A percentile compares a stretch with the other conserved stretches of the same genome.
Evolutionary conservation across 2,888 invertebrate species (phyloP).

Genomic region (Endotricha flammealis): DNA sequence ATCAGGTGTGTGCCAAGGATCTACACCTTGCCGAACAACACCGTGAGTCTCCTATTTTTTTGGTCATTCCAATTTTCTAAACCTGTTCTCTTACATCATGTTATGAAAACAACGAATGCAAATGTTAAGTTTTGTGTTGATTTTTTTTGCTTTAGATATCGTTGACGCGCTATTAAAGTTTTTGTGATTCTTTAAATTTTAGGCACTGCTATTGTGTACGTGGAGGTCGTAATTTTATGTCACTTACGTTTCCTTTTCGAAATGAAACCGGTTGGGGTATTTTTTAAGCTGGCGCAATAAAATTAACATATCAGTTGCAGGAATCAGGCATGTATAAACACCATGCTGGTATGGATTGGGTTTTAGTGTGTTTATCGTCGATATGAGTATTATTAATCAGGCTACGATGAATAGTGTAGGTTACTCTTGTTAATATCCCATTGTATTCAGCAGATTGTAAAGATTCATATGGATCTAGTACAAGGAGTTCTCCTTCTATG

Average conservation of each 20-base stretch:
- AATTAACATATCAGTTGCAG: slow-evolving; percentile 67
- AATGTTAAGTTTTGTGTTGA: slow-evolving; percentile 32
- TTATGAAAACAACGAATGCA: slow-evolving; percentile 35
- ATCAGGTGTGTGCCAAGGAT: slow-evolving; percentile 47
- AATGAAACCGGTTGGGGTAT: slow-evolving; percentile 66
- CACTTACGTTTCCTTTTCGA: slow-evolving; percentile 67
- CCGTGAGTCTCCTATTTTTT: slow-evolving; percentile 51
- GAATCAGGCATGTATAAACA: slow-evolving; percentile 48
- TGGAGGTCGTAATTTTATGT: slow-evolving; percentile 65
- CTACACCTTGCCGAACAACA: slow-evolving; percentile 38
- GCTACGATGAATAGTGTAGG: slow-evolving; percentile 6
- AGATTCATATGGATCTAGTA: slow-evolving; percentile 4
- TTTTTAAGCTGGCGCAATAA: slow-evolving; percentile 70
- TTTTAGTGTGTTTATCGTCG: slow-evolving; percentile 23
- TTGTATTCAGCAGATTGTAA: slow-evolving; percentile 2
- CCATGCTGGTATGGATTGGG: slow-evolving; percentile 17
- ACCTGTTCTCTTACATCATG: slow-evolving; percentile 30
- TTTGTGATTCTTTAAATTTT: slow-evolving; percentile 37
- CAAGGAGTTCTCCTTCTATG: slow-evolving; percentile 1
- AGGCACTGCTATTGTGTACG: slow-evolving; percentile 33
- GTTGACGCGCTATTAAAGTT: slow-evolving; percentile 23
- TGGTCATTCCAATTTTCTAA: slow-evolving; percentile 28
- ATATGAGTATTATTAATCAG: background rate
- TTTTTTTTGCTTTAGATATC: slow-evolving; percentile 23
- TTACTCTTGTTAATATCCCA: slow-evolving; percentile 3